These are phyloP conservation scores for Sphyrna mokarran DNA, from an alignment of 2,113 vertebrate species.

Conservation along the genomic window DNA sequence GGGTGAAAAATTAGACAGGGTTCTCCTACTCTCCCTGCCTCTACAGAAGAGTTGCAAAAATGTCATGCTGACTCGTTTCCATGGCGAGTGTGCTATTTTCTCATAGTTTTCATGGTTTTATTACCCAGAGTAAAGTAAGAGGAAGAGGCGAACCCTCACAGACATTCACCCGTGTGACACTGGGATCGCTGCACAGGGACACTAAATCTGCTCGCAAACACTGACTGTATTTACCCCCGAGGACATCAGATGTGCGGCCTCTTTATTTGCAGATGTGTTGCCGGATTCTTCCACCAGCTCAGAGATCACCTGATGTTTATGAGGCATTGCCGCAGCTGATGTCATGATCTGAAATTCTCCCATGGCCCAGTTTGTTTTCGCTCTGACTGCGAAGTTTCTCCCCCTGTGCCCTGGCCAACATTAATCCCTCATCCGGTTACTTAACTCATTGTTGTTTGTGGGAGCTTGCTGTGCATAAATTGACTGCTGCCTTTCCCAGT, in stretches of 20 bases:
- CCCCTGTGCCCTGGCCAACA: background rate
- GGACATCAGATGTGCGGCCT: background rate
- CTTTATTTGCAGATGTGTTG: background rate
- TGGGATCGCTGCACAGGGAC: background rate
- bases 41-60: background rate
- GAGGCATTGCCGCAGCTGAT: background rate
- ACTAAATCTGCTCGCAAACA: background rate
- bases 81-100: background rate
- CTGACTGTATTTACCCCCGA: background rate
- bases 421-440: background rate
- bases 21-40: background rate
- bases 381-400: background rate
- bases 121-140: background rate
- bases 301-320: background rate
- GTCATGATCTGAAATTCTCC: background rate
- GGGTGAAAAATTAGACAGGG: background rate
- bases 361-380: background rate
- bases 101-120: background rate
- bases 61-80: background rate
- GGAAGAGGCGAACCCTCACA: background rate
- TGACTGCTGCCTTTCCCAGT: background rate
- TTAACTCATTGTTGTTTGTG: background rate
- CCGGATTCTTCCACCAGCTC: background rate
- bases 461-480: background rate
- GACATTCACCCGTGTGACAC: background rate